A percentile compares a stretch with the other conserved stretches of the same genome.
Evolutionary conservation across 2,797 vertebrate genomes (phyloP).

Genomic region (Enteromius paludinosus): DNA sequence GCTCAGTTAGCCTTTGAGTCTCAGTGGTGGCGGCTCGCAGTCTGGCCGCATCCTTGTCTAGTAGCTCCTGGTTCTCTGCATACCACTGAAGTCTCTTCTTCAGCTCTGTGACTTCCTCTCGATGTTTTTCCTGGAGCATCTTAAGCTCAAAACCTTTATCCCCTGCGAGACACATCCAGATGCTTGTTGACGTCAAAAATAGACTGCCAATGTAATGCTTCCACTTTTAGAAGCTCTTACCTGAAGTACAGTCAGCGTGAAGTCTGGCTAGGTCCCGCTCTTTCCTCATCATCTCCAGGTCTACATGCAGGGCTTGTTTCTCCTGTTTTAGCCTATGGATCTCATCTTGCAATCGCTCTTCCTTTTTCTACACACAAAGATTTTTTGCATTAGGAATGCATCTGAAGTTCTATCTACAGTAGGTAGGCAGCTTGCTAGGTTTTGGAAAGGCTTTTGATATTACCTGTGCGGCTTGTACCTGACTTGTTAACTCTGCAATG

Average conservation of each 20-base stretch:
- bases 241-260: constrained; percentile 75
- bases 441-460: neutral
- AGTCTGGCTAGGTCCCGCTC: constrained; percentile 84
- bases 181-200: neutral
- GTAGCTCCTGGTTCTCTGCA: constrained; percentile 90
- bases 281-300: constrained; percentile 83
- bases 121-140: constrained; percentile 82
- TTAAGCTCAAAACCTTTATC: constrained; percentile 83
- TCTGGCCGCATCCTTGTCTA: constrained; percentile 85
- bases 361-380: constrained; percentile 77
- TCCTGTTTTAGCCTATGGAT: constrained; percentile 82
- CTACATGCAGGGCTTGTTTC: constrained; percentile 85
- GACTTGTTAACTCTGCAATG: constrained; percentile 81
- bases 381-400: neutral
- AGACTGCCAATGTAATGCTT: neutral
- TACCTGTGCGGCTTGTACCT: constrained; percentile 83
- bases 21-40: constrained; percentile 86
- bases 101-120: constrained; percentile 81
- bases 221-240: constrained; percentile 67
- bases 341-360: constrained; percentile 80
- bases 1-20: constrained; percentile 82
- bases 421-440: neutral
- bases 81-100: constrained; percentile 90
- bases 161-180: constrained; percentile 67
- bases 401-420: neutral